Percentiles rank a stretch among this genome's conserved stretches.
phyloP scores from a whole-genome alignment of 2,797 vertebrate species.

The Pseudomugil tenellus region DNA sequence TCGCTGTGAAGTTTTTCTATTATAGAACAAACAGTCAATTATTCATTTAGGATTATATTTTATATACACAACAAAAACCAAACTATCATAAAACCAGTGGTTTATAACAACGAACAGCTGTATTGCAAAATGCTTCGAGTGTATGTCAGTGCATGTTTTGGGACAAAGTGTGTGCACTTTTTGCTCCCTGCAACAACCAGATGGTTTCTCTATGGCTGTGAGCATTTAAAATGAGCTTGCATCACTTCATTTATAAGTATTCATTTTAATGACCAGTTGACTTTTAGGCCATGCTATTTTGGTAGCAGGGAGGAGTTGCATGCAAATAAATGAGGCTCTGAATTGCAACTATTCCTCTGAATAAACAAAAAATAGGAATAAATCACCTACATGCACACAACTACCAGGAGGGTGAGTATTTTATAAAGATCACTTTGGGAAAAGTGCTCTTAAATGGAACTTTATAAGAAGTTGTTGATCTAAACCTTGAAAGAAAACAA shows the following conservation, averaged over 20 bases:
- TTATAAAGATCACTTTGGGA: neutral
- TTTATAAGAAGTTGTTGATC: neutral
- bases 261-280: neutral
- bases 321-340: neutral
- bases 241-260: conserved; percentile 4
- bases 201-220: conserved; percentile 5
- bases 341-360: neutral
- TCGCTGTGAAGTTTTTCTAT: neutral
- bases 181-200: neutral
- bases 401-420: neutral
- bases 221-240: conserved; percentile 8
- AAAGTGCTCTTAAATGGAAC: neutral
- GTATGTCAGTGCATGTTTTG: neutral
- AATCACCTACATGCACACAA: neutral
- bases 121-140: neutral
- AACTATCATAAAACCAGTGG: neutral
- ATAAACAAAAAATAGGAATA: neutral
- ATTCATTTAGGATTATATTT: neutral
- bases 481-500: neutral
- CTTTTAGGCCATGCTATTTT: neutral
- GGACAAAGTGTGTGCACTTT: neutral
- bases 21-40: neutral
- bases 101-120: neutral
- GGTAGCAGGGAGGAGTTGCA: neutral
- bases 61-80: neutral